Evolutionary conservation across 2,888 invertebrate genomes (phyloP), one percentile per base, ranked within the genome.

Genomic region (Agrypnus murinus): DNA sequence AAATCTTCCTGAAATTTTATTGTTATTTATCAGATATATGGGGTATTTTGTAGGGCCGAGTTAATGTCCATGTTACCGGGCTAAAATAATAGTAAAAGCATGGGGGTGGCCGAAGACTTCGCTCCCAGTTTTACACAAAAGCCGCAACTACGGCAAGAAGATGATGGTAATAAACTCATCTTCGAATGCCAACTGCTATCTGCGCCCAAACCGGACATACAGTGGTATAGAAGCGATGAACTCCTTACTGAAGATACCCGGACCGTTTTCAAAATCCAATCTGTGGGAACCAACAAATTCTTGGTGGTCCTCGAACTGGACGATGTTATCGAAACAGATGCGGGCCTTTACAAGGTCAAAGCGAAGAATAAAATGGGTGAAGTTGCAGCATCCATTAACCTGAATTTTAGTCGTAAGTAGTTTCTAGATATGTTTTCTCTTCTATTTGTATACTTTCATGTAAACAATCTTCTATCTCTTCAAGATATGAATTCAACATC

Each of bases 71-170:
- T 82, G 81, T 81, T 82, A 81, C 82, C 82, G 81, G 81, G 79
- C 78, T 83, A 82, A 75, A 76, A 71, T 57, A 75, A 79, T 76
- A 69, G 78, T 78, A 78, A 78, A 79, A 85, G 83, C 81, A 94
- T 94, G 93, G 94, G 94, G 90, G 92, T 93, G 88, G 90, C 93
- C 85, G 97, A 97, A 87, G 96, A 97, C 88, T 94, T 96, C 89
- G 97, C 98, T 88, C 98, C 98, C 87, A 97, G 97, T 91, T 98
- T 98, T 90, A 96, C 96, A 80, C 96, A 97, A 89, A 98, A 98
- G 92, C 98, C 98, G 77, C 95, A 96, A 87, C 91, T 98, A 81
- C 91, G 97, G 79, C 97, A 98, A 87, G 98, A 98, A 86, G 97
- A 97, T 86, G 97, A 97, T 85, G 97, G 97, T 81, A 97, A 97